These are phyloP conservation scores for Hyaena hyaena DNA, from an alignment of 2,113 vertebrate species.

Conservation along the genomic window DNA sequence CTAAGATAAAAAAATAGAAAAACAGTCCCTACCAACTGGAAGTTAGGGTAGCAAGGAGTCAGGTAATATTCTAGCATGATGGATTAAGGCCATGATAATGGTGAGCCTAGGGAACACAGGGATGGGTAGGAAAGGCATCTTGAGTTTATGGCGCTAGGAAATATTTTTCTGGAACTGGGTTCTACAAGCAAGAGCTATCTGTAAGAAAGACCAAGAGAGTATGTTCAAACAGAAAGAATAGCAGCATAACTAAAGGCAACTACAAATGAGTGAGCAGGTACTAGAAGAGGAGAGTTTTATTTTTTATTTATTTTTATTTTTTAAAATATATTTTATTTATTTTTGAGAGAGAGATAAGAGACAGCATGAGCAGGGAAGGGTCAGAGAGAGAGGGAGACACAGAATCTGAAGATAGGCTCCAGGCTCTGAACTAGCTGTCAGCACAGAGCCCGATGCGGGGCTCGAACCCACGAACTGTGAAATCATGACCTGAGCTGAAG, in stretches of 20 bases:
- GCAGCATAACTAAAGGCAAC: neutral
- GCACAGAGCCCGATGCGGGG: too few species aligned
- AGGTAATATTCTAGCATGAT: neutral
- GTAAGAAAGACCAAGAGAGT: neutral
- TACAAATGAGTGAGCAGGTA: neutral
- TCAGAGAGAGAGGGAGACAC: too few species aligned
- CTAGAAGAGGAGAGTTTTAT: neutral
- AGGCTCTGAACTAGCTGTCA: too few species aligned
- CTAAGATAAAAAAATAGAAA: neutral
- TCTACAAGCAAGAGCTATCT: neutral
- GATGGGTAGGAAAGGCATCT: neutral
- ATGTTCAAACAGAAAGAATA: neutral
- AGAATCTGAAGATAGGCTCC: too few species aligned
- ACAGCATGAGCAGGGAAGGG: too few species aligned
- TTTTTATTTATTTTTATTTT: too few species aligned
- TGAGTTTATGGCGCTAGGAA: neutral
- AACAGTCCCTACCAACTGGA: neutral
- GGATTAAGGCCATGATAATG: neutral
- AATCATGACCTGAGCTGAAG: too few species aligned
- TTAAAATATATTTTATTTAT: too few species aligned
- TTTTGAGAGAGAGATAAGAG: too few species aligned
- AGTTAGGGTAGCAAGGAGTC: neutral
- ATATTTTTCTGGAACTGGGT: neutral
- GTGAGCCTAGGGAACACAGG: neutral
- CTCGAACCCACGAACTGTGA: too few species aligned